Evolutionary conservation across 2,888 invertebrate species (phyloP), one percentile per base, ranked within the genome.

Genomic region (Tigriopus californicus): DNA sequence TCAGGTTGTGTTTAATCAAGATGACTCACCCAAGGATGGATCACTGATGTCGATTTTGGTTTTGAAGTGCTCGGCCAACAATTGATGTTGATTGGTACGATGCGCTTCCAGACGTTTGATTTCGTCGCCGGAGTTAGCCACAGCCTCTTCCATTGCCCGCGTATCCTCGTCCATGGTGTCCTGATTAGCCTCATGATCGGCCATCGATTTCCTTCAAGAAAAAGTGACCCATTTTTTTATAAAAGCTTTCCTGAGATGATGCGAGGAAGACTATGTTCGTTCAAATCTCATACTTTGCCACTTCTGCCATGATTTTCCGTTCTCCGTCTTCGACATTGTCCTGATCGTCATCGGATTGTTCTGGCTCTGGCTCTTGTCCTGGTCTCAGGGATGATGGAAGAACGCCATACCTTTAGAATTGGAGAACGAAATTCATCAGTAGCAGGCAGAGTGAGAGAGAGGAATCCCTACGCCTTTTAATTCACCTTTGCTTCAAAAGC

Each of bases 401-500:
- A 20, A 57, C 33, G 8, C 57, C 57, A 47, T 57, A 57, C 47
- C 57, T 57, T 13, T 22, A 8, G 13, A 12, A 15, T 15, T 15
- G n/a, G n/a, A n/a, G n/a, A n/a, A n/a, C 18, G 4, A 44, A 18
- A 44, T 6, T 4, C 44, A 5, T 44, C 3, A n/a, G 5, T 44
- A 5, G 41, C n/a, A n/a, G n/a, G n/a, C n/a, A 42, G n/a, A 42
- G n/a, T 62, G 25, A 57, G 15, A 58, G 11, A 33, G 6, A 2
- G 2, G 24, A 57, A n/a, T n/a, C n/a, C n/a, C n/a, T n/a, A n/a
- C n/a, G n/a, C n/a, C n/a, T 61, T 25, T 63, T 60, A 49, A 64
- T 60, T 13, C 80, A 84, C 65, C 83, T 80, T 66, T 82, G 78
- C 68, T 87, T 86, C 58, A 89, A 83, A 66, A 88, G 74, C 70